Conservation (phyloP, 2,888 invertebrate genomes). For the Dorcus parallelipipedus region DNA sequence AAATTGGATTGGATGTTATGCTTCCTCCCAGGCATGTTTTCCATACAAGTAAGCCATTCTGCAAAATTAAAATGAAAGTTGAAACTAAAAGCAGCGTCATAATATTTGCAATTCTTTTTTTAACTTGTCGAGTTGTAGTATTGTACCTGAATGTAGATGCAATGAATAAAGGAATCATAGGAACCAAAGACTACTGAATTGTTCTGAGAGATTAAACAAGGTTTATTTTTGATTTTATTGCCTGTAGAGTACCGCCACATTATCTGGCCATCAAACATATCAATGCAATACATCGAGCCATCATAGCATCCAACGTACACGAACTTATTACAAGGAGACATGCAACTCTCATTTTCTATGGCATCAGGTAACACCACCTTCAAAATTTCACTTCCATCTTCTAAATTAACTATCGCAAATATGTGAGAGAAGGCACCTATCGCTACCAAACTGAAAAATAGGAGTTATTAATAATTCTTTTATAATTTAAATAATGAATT, state of each 20-base stretch:
- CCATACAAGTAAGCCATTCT: constrained; percentile 52
- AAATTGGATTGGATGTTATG: constrained; percentile 52
- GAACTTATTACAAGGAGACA: constrained; percentile 44
- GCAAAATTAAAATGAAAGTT: constrained; percentile 28
- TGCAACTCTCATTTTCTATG: constrained; percentile 60
- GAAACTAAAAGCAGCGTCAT: constrained; percentile 8
- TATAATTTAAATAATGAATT: neutral
- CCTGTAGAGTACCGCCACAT: constrained; percentile 62
- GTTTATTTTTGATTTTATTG: constrained; percentile 65
- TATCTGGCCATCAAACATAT: constrained; percentile 53
- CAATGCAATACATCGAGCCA: constrained; percentile 66
- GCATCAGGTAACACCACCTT: constrained; percentile 59
- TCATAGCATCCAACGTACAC: constrained; percentile 77
- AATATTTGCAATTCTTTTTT: too few species aligned
- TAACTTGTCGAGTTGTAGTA: neutral
- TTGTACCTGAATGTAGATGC: constrained; percentile 55
- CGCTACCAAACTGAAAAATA: constrained; percentile 43
- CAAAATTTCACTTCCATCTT: constrained; percentile 54
- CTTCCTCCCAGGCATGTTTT: constrained; percentile 47
- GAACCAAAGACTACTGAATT: constrained; percentile 63
- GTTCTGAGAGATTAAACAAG: constrained; percentile 45
- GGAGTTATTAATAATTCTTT: neutral
- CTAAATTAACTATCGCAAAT: constrained; percentile 58
- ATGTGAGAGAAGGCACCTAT: constrained; percentile 75
- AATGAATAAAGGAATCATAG: constrained; percentile 66